Base-by-base conservation (phyloP, 2,113 vertebrate genomes). In the Procavia capensis region DNA sequence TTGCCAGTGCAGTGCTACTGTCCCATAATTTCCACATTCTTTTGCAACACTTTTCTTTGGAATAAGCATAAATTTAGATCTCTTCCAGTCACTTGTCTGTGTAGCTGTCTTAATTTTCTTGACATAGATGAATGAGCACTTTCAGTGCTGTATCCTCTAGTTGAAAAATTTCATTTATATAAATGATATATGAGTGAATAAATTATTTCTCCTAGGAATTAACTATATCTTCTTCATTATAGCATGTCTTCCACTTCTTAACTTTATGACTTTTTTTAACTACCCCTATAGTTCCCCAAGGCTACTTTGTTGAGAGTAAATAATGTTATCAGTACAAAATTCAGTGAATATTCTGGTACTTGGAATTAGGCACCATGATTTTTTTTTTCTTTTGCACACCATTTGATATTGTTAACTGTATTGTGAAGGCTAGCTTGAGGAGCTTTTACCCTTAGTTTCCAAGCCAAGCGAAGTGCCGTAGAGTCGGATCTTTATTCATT, bases 401-500 rank as follows among this genome's bases (percentile, higher is more conserved):
- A 82, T 81, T 75, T 80, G 45, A 75, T 34, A 85, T n/a, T 36
- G 1, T 34, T 57, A 16, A 36, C 9, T 91, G 25, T 25, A 39
- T 24, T 36, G 13, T 81, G 45, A 79, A 59, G 25, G 5, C 11
- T 70, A 72, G 0, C 13, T 91, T 95, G 17, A 31, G 61, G 34
- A 81, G 3, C 1, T 64, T 91, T 88, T n/a, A 81, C 7, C 29
- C 29, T 50, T 4, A 6, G 4, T 70, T 91, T 68, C 31, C 36
- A 63, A 88, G n/a, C n/a, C n/a, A n/a, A n/a, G n/a, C n/a, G n/a
- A n/a, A n/a, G n/a, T n/a, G n/a, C n/a, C n/a, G n/a, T n/a, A n/a
- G n/a, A n/a, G n/a, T n/a, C n/a, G n/a, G n/a, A n/a, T n/a, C 81
- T 93, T 80, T 94, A 85, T 61, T 93, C 50, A 70, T 11, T 84